Conservation (phyloP, 2,797 vertebrate genomes). For the Cichlasoma orientale region DNA sequence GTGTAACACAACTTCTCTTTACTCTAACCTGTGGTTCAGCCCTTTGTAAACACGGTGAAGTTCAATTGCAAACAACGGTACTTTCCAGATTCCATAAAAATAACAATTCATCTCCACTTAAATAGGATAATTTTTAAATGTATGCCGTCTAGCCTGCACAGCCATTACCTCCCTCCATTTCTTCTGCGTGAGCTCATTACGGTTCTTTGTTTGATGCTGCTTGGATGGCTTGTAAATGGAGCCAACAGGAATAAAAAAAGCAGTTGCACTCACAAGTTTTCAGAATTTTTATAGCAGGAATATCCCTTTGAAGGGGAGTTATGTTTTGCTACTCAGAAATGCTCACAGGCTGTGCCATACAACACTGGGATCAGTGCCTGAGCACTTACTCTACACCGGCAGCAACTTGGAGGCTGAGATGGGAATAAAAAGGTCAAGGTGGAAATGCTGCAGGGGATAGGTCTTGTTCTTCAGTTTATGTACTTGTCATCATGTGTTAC, state of each 20-base stretch:
- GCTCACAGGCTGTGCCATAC: constrained; percentile 10
- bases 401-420: constrained; percentile 10
- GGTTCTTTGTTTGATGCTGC: constrained; percentile 50
- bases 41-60: constrained; percentile 36
- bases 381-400: constrained; percentile 11
- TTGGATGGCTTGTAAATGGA: constrained; percentile 57
- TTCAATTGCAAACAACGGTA: constrained; percentile 52
- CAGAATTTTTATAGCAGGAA: constrained; percentile 33
- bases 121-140: constrained; percentile 50
- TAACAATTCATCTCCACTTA: constrained; percentile 62
- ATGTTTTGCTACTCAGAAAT: constrained; percentile 11
- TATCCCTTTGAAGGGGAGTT: constrained; percentile 13
- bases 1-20: constrained; percentile 1
- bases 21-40: neutral
- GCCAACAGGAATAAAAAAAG: constrained; percentile 60
- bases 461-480: constrained; percentile 4
- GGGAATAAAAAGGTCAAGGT: constrained; percentile 50
- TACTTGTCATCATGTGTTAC: neutral
- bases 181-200: constrained; percentile 64
- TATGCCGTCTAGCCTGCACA: constrained; percentile 8
- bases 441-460: constrained; percentile 12
- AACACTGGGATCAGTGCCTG: constrained; percentile 12
- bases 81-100: constrained; percentile 55
- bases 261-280: constrained; percentile 27
- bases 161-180: constrained; percentile 55